Evolutionary conservation across 2,113 vertebrate genomes (phyloP).

Genomic region (Procapra przewalskii): DNA sequence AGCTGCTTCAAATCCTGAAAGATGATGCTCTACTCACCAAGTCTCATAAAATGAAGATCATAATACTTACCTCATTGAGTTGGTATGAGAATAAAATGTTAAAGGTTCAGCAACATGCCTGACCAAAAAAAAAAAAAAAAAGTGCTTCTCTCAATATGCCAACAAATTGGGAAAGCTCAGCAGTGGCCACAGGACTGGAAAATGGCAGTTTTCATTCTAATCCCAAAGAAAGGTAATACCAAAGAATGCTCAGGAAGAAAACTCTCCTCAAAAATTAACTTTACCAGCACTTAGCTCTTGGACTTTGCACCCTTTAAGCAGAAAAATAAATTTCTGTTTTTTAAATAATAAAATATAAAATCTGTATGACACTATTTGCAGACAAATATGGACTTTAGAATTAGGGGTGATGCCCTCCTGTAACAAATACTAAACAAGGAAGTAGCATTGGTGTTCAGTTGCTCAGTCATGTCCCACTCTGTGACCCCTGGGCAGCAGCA

Average conservation of each 20-base stretch:
- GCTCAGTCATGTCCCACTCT: neutral
- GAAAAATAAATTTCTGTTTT: neutral
- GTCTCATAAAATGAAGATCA: slow-evolving; percentile 7
- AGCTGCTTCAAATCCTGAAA: too few species aligned
- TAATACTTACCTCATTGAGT: neutral
- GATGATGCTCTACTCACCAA: neutral
- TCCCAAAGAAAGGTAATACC: too few species aligned
- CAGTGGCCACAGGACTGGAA: too few species aligned
- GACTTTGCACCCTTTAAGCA: neutral
- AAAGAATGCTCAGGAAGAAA: neutral
- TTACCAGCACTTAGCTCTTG: neutral
- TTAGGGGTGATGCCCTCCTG: fast-evolving
- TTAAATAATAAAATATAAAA: neutral
- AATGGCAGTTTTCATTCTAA: too few species aligned
- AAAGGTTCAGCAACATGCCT: neutral
- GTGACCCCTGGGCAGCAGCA: neutral
- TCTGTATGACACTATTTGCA: neutral
- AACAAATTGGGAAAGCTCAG: too few species aligned
- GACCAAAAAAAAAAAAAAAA: too few species aligned
- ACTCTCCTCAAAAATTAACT: neutral
- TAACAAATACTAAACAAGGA: neutral
- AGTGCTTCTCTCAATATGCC: too few species aligned
- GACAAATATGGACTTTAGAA: neutral
- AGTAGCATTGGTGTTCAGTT: neutral
- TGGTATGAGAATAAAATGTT: neutral